phyloP scores from a whole-genome alignment of 2,797 vertebrate species.

The Acrocephalus scirpaceus region DNA sequence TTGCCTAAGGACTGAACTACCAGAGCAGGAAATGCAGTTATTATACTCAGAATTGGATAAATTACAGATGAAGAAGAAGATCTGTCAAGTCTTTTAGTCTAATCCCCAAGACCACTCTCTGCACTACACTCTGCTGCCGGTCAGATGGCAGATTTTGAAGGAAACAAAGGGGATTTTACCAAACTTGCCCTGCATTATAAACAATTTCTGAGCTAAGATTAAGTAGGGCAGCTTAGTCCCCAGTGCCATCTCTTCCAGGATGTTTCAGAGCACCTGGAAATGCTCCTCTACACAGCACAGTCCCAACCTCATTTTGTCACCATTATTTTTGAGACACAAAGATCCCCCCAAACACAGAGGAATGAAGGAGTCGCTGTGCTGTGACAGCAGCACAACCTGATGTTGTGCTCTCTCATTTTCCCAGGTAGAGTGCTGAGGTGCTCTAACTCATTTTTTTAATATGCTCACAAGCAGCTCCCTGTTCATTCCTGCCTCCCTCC shows the following conservation, averaged over 20 bases:
- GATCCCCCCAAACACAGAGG: neutral
- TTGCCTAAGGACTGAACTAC: neutral
- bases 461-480: neutral
- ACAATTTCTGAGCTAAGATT: neutral
- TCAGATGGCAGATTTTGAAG: neutral
- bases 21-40: slow-evolving; percentile 1
- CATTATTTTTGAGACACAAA: neutral
- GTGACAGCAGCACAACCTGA: rapidly evolving
- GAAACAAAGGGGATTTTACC: neutral
- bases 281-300: neutral
- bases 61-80: neutral
- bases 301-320: neutral
- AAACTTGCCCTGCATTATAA: neutral
- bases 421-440: neutral
- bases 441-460: neutral
- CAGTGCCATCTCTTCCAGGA: neutral
- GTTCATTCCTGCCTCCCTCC: neutral
- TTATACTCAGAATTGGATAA: neutral
- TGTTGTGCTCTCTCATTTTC: rapidly evolving
- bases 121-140: neutral
- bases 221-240: neutral
- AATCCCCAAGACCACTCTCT: neutral
- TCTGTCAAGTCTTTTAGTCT: neutral
- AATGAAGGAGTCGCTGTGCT: neutral
- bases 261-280: neutral